Base-by-base conservation (phyloP, 2,797 vertebrate species). In the Thalassophryne amazonica region DNA sequence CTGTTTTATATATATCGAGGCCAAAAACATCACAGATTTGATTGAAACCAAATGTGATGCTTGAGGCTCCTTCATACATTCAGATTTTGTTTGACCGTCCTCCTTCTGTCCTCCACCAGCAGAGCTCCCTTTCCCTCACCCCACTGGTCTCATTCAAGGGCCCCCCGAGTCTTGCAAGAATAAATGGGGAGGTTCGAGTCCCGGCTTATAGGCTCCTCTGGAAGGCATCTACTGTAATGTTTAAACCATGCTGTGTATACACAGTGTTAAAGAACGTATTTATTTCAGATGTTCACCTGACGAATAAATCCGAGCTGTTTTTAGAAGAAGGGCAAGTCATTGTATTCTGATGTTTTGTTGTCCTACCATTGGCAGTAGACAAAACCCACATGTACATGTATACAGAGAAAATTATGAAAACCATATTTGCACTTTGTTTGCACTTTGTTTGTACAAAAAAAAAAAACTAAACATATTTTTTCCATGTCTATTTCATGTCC, bases 11-110 rank as follows among this genome's bases (percentile, higher is more conserved):
- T 70, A 88, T 85, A 76, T 69, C 61, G 63, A 60, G 60, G 65
- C 72, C 69, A 83, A 85, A 84, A 83, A 84, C 79, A 84, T 80
- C 45, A 60, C 61, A 72, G 74, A 82, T 80, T 73, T 88, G 77
- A 89, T 86, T 85, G 77, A 76, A 84, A 59, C 83, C 83, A 87
- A 88, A 88, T 88, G 87, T 87, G 77, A 83, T 17, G 84, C 86
- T 88, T 33, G 58, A 72, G 85, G 85, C 85, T 81, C 63, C 58
- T 60, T 78, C 63, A 71, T 79, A 69, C 69, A 84, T 86, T 62
- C 74, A 74, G 65, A 80, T 78, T 57, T 68, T 64, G 59, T 75
- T 66, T 81, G 76, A 79, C 82, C 69, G 73, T 67, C 69, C 52
- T 69, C 73, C 59, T 62, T 47, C 40, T 61, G 51, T 71, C 58